These are phyloP conservation scores for Lethrus apterus DNA, from an alignment of 1,140 invertebrate species.

Conservation along the genomic window DNA sequence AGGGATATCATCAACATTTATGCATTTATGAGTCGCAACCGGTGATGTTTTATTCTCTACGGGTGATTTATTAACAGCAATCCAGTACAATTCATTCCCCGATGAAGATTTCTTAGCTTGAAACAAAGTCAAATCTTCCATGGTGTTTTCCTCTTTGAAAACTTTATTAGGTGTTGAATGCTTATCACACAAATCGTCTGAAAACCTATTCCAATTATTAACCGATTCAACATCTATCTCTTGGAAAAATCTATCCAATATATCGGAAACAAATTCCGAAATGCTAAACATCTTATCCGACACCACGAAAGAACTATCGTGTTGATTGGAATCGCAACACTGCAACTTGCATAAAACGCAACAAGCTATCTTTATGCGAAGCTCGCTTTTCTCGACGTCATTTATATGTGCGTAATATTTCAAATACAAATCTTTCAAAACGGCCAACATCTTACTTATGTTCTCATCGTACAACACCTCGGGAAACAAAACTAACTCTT, in stretches of 20 bases:
- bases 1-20: slow-evolving; percentile 36
- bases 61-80: slow-evolving; percentile 25
- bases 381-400: slow-evolving; percentile 26
- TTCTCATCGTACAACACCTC: slow-evolving; percentile 31
- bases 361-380: slow-evolving; percentile 26
- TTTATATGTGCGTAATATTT: slow-evolving; percentile 23
- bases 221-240: slow-evolving; percentile 9
- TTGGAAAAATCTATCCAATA: slow-evolving; percentile 35
- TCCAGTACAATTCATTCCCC: slow-evolving; percentile 34
- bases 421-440: slow-evolving; percentile 26
- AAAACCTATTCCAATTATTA: background rate
- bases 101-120: slow-evolving; percentile 21
- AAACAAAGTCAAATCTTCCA: slow-evolving; percentile 27
- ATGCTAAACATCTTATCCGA: slow-evolving; percentile 34
- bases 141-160: background rate
- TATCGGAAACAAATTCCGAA: slow-evolving; percentile 34
- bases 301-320: slow-evolving; percentile 18
- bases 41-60: slow-evolving; percentile 6
- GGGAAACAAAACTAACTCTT: slow-evolving; percentile 34
- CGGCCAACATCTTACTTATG: slow-evolving; percentile 26
- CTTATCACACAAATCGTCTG: background rate
- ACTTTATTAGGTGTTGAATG: slow-evolving; percentile 11
- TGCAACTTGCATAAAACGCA: slow-evolving; percentile 26
- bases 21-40: background rate
- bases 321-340: slow-evolving; percentile 8